A percentile compares a stretch with the other conserved stretches of the same genome.
These are phyloP conservation scores for Drosophila cracens DNA, from an alignment of 2,888 invertebrate species.

Conservation along the genomic window DNA sequence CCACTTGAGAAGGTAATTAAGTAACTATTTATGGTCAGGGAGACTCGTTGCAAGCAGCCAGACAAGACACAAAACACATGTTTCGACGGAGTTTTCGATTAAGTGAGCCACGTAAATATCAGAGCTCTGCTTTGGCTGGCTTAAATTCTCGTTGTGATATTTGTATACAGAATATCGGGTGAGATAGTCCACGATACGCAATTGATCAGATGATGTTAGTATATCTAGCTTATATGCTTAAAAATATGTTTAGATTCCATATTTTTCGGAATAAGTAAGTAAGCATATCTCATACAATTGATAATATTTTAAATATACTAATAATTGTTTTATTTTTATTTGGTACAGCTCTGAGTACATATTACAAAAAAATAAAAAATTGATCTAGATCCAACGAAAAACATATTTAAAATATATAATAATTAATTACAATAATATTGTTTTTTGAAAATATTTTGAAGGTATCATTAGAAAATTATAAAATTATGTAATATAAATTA, in stretches of 20 bases:
- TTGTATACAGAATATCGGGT: background rate
- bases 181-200: background rate
- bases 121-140: background rate
- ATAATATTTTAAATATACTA: background rate
- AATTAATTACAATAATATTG: background rate
- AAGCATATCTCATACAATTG: background rate
- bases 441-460: background rate
- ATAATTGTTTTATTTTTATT: too few relatives aligned
- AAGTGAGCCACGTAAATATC: constrained; percentile 21
- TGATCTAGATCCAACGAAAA: background rate
- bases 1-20: constrained; percentile 72
- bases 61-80: constrained; percentile 61
- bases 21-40: constrained; percentile 67
- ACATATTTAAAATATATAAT: background rate
- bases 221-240: background rate
- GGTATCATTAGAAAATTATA: background rate
- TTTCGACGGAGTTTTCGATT: constrained; percentile 42
- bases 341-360: background rate
- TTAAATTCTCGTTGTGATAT: background rate
- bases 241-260: background rate
- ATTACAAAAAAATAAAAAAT: background rate
- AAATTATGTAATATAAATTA: too few relatives aligned
- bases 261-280: background rate
- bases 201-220: background rate
- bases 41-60: constrained; percentile 14